phyloP scores from a whole-genome alignment of 2,888 invertebrate genomes.

The Cheilosia vulpina region DNA sequence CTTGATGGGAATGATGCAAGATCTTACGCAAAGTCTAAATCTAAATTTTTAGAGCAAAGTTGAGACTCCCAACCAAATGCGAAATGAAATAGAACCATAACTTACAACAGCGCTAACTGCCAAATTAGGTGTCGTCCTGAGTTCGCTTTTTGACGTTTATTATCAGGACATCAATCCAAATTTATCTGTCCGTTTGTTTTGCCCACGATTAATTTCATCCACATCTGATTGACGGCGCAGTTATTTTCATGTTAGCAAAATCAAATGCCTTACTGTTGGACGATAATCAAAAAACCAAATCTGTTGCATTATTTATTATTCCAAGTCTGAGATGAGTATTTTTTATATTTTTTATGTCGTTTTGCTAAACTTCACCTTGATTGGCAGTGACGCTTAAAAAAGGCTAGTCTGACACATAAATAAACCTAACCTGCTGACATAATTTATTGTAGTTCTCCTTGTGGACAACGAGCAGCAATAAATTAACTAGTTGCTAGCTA shows the following conservation, averaged over 20 bases:
- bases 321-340: neutral
- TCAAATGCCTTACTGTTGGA: neutral
- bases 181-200: too few relatives aligned
- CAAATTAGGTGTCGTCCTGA: too few relatives aligned
- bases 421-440: neutral
- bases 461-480: constrained; percentile 8
- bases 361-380: neutral
- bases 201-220: too few relatives aligned
- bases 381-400: constrained; percentile 12
- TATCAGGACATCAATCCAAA: too few relatives aligned
- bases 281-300: neutral
- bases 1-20: too few relatives aligned
- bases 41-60: too few relatives aligned
- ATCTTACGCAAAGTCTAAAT: too few relatives aligned
- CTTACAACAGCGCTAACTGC: too few relatives aligned
- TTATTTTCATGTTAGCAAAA: neutral
- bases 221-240: too few relatives aligned
- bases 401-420: neutral
- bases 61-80: too few relatives aligned
- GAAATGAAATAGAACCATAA: too few relatives aligned
- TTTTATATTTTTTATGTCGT: neutral
- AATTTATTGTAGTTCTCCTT: constrained; percentile 18
- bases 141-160: too few relatives aligned
- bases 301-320: constrained; percentile 2
- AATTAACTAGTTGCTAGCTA: neutral